A percentile compares a stretch with the other conserved stretches of the same genome.
phyloP scores from a whole-genome alignment of 2,113 vertebrate species.

The Upupa epops region DNA sequence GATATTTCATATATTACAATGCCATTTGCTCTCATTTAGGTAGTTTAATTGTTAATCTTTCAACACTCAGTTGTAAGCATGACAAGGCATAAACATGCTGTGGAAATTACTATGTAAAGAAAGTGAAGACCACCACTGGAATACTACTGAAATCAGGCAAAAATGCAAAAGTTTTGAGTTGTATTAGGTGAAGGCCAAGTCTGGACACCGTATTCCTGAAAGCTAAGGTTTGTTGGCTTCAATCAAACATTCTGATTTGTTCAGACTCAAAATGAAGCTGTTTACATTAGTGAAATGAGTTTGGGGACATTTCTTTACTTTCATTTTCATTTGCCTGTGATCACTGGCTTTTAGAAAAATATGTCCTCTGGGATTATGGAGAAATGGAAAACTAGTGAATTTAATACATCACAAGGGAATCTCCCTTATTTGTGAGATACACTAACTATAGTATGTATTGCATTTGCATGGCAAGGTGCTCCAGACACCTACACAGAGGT shows the following conservation, averaged over 20 bases:
- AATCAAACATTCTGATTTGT: background rate
- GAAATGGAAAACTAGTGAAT: background rate
- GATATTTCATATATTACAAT: background rate
- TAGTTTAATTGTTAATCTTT: background rate
- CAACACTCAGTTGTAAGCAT: background rate
- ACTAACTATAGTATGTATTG: rapidly evolving
- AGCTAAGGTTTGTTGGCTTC: background rate
- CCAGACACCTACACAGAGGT: rapidly evolving
- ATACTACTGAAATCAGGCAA: background rate
- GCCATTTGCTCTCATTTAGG: background rate
- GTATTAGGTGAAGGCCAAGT: rapidly evolving
- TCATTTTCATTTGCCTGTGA: background rate
- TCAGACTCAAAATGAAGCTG: background rate
- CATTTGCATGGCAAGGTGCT: background rate
- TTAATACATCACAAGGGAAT: background rate
- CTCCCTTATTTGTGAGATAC: background rate
- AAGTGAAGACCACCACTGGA: background rate
- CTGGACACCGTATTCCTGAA: background rate
- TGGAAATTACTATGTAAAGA: background rate
- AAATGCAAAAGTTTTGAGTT: background rate
- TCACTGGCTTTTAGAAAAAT: background rate
- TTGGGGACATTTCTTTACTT: background rate
- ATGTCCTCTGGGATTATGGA: background rate
- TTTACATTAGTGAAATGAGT: background rate
- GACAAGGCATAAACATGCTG: background rate